Percentiles rank a stretch among this genome's conserved stretches.
Evolutionary conservation across 2,888 invertebrate genomes (phyloP).

Genomic region (Scaptomyza flava): DNA sequence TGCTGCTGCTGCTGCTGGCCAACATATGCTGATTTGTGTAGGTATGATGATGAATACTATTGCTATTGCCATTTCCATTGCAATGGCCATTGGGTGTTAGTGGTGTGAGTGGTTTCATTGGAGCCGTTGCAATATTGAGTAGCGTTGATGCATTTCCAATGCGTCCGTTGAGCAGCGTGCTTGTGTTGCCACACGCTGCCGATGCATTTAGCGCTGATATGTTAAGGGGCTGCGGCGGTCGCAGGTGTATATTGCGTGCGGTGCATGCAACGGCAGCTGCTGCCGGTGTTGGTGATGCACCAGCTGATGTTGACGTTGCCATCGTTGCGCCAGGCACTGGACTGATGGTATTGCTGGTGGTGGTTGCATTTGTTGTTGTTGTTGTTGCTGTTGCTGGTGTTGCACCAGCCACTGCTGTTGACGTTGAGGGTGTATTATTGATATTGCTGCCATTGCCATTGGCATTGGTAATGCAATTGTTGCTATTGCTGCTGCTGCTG

Average conservation of each 20-base stretch:
- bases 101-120: conserved; percentile 75
- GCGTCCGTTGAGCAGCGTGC: conserved; percentile 75
- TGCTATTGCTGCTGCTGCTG: conserved; percentile 7
- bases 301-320: conserved; percentile 25
- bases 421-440: conserved; percentile 8
- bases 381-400: conserved; percentile 24
- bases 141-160: conserved; percentile 77
- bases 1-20: conserved; percentile 62
- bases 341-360: conserved; percentile 17
- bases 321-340: conserved; percentile 9
- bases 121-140: conserved; percentile 70
- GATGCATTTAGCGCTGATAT: conserved; percentile 86
- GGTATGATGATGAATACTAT: conserved; percentile 76
- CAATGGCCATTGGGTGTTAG: conserved; percentile 74
- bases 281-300: conserved; percentile 57
- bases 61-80: conserved; percentile 16
- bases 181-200: conserved; percentile 38
- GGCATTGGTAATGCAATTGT: conserved; percentile 10
- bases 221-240: conserved; percentile 87
- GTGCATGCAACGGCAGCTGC: conserved; percentile 79
- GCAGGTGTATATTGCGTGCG: conserved; percentile 80
- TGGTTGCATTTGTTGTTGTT: conserved; percentile 6
- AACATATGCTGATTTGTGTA: conserved; percentile 81
- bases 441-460: conserved; percentile 19
- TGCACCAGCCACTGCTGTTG: conserved; percentile 19